A percentile compares a stretch with the other conserved stretches of the same genome.
Evolutionary conservation across 2,888 invertebrate genomes (phyloP).

Genomic region (Flabesymbios commensalis): DNA sequence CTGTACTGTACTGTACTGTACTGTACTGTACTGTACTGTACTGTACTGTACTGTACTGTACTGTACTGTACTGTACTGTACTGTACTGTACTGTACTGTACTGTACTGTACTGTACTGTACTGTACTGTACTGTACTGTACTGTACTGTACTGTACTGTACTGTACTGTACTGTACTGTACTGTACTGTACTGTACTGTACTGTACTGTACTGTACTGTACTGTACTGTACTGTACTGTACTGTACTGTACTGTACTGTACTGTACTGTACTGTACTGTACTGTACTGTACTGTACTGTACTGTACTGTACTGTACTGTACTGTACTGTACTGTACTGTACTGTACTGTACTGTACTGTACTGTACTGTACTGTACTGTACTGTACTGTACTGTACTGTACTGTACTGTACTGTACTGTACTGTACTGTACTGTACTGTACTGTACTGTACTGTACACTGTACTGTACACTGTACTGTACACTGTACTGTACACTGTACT

Average conservation of each 20-base stretch:
- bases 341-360: slow-evolving; percentile 10
- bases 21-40: neutral
- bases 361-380: slow-evolving; percentile 2
- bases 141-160: neutral
- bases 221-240: neutral
- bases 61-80: neutral
- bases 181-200: neutral
- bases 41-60: neutral
- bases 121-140: neutral
- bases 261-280: neutral
- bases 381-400: slow-evolving; percentile 8
- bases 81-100: neutral
- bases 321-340: slow-evolving; percentile 11
- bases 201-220: neutral
- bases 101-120: neutral
- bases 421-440: slow-evolving; percentile 3
- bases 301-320: neutral
- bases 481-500: neutral
- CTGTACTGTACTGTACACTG: neutral
- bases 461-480: neutral
- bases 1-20: neutral
- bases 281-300: neutral
- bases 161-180: neutral
- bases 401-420: slow-evolving; percentile 9
- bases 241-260: neutral